These are phyloP conservation scores for Schizopygopsis malacanthus DNA, from an alignment of 2,797 vertebrate genomes.

Conservation along the genomic window DNA sequence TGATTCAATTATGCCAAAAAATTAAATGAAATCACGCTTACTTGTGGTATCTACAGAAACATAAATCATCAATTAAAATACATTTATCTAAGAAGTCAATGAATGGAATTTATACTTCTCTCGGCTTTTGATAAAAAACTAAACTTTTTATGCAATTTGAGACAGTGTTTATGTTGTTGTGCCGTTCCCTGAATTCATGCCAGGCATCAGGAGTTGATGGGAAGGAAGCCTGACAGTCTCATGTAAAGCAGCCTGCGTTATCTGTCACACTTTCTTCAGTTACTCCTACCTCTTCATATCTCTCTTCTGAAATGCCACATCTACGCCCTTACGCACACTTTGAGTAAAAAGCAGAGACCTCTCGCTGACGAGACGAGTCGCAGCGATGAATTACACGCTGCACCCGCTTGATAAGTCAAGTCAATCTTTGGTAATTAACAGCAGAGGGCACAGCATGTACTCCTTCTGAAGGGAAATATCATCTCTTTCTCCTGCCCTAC, in stretches of 20 bases:
- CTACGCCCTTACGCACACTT: slow-evolving; percentile 29
- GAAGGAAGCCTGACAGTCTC: slow-evolving; percentile 46
- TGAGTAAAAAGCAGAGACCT: slow-evolving; percentile 41
- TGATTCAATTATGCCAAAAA: background rate
- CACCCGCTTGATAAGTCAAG: slow-evolving; percentile 60
- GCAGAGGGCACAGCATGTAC: slow-evolving; percentile 41
- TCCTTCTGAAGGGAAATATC: slow-evolving; percentile 61
- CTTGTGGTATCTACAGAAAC: background rate
- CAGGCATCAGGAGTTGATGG: slow-evolving; percentile 17
- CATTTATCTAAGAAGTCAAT: background rate
- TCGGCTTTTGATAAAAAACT: background rate
- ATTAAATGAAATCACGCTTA: background rate
- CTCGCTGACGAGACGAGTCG: slow-evolving; percentile 42
- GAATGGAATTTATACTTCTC: background rate
- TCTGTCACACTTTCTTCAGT: slow-evolving; percentile 50
- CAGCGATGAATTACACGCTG: slow-evolving; percentile 51
- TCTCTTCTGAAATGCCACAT: slow-evolving; percentile 34
- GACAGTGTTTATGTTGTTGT: slow-evolving; percentile 21
- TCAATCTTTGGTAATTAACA: slow-evolving; percentile 68
- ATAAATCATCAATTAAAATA: background rate
- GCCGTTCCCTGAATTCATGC: slow-evolving; percentile 12
- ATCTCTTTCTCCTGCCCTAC: slow-evolving; percentile 44
- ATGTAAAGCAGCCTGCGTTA: slow-evolving; percentile 51
- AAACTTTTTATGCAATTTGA: slow-evolving; percentile 32
- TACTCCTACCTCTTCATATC: slow-evolving; percentile 45